Base-by-base conservation (phyloP, 2,113 vertebrate genomes). In the Pipa parva region DNA sequence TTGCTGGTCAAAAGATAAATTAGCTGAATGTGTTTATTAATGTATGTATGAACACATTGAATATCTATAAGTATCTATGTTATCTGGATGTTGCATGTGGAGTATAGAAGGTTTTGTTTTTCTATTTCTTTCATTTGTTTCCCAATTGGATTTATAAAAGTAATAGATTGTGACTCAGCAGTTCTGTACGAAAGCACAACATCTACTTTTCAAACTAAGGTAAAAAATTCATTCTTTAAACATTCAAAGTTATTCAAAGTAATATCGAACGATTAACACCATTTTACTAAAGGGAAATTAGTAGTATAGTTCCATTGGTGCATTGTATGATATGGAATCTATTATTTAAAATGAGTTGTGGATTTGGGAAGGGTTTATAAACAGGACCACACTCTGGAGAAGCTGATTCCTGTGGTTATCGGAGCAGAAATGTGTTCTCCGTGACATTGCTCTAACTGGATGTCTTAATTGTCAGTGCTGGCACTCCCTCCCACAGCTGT, bases 241-340 rank as follows among this genome's bases (percentile, higher is more conserved):
- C 15, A 56, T 21, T 42, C 13, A 37, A n/a, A n/a, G n/a, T 50
- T 52, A 27, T 20, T 64, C 2, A 33, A 42, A 25, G 33, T 63
- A 55, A 63, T 36, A 33, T 56, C 54, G 49, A 63, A 37, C 27
- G 26, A 37, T n/a, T 42, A 57, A 49, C n/a, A 22, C 17, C 24
- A 37, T 68, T 22, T 51, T 28, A 12, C 17, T 37, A 46, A 52
- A 42, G 31, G 46, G 42, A 60, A 36, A 69, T 60, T 51, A 60
- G 29, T 25, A 52, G 42, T 69, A 15, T 29, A 20, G 57, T 29
- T 69, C 51, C 48, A 50, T 59, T 27, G 48, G 36, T 18, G 15
- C 36, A 7, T 49, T 60, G 29, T 51, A 37, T 12, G 52, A 69
- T n/a, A 69, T 60, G 31, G 42, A 59, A 60, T 21, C 18, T 48